Base-by-base conservation (phyloP, 2,888 invertebrate genomes). In the Dioctria linearis region DNA sequence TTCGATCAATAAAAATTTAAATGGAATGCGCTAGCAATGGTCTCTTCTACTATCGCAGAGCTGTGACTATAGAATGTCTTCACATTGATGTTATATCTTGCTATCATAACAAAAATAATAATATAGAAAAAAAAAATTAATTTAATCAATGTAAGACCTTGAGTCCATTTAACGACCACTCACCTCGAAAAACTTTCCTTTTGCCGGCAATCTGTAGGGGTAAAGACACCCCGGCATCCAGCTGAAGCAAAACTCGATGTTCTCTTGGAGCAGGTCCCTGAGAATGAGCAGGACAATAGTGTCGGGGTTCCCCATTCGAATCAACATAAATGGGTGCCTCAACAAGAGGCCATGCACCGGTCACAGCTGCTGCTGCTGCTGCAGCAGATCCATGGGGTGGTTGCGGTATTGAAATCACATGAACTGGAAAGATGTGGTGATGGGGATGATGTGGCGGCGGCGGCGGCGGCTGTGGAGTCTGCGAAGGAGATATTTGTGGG, bases 161-260 rank as follows among this genome's bases (percentile, higher is more conserved):
- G 73, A 73, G 42, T 54, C 51, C 42, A 42, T 54, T 57, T 59
- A 59, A 73, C 49, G 73, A 40, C 13, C 59, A 89, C 92, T 91
- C 90, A 94, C 95, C 95, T 92, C 93, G 91, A 85, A 95, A 92
- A 85, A 94, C 91, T 88, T 95, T 94, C 84, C 94, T 90, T 87
- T 93, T 93, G 85, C 94, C 94, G 85, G 94, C 94, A 86, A 94
- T 92, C 88, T 93, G 92, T 85, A 95, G 92, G 83, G 93, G 93
- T 86, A 95, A 93, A 40, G 93, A 93, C 85, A 94, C 94, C n/a
- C 95, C 95, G 9, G 93, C 93, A 88, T 94, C 93, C 84, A 95
- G 92, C 88, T 94, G 94, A 86, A 95, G 92, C 85, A 93, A 91
- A 83, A 94, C 94, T 81, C 94, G 92, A 86, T 93, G 93, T 85